phyloP scores from a whole-genome alignment of 1,140 invertebrate genomes.

The Zaprionus taronus region DNA sequence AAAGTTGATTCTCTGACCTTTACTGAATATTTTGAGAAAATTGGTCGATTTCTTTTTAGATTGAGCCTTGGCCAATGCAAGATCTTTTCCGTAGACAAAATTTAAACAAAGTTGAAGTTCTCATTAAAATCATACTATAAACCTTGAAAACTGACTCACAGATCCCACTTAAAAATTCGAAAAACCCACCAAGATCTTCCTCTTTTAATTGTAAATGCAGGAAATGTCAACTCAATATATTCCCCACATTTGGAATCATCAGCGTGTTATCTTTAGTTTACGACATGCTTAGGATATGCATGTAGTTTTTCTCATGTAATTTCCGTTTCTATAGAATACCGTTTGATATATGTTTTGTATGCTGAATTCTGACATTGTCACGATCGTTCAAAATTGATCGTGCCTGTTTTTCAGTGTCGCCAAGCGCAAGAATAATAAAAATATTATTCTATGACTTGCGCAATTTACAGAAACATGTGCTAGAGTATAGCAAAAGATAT shows the following conservation, averaged over 20 bases:
- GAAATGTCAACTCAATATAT: not conserved
- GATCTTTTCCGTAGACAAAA: not conserved
- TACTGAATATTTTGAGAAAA: no score
- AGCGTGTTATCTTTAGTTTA: not conserved
- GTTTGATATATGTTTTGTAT: slow-evolving; percentile 42
- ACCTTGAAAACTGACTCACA: not conserved
- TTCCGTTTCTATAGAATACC: slow-evolving; percentile 40
- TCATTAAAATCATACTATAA: not conserved
- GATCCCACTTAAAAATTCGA: not conserved
- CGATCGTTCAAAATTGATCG: slow-evolving; percentile 43
- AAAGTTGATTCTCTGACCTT: no score
- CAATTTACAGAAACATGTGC: slow-evolving; percentile 20
- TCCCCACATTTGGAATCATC: not conserved
- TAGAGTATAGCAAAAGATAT: not conserved
- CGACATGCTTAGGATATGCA: slow-evolving; percentile 1
- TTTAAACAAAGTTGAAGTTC: not conserved
- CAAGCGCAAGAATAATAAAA: slow-evolving; percentile 31
- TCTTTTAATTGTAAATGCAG: not conserved
- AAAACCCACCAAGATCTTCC: not conserved
- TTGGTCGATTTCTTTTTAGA: no score
- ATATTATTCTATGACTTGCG: slow-evolving; percentile 41
- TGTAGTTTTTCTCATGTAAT: slow-evolving; percentile 9
- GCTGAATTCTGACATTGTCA: slow-evolving; percentile 44
- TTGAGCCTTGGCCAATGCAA: no score
- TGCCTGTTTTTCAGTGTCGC: slow-evolving; percentile 41